Percentiles rank a stretch among this genome's conserved stretches.
These are phyloP conservation scores for Anguilla anguilla DNA, from an alignment of 2,797 vertebrate species.

Conservation along the genomic window DNA sequence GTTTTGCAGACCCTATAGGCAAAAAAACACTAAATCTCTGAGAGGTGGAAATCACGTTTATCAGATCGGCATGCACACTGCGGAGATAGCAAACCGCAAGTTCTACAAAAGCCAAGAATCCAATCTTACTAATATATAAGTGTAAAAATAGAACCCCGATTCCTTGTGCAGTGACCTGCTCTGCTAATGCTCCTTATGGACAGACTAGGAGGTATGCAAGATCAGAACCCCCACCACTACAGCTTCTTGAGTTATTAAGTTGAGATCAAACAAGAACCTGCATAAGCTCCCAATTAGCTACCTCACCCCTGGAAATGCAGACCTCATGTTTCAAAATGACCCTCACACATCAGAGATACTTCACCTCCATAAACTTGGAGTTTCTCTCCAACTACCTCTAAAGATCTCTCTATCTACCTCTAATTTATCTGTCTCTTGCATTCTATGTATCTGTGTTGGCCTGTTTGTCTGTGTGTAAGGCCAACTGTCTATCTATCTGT, in stretches of 20 bases:
- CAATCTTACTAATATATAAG: neutral
- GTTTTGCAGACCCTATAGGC: neutral
- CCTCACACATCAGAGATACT: neutral
- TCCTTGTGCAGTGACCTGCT: neutral
- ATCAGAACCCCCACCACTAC: neutral
- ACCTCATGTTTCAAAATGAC: neutral
- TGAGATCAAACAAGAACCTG: neutral
- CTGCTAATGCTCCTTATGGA: neutral
- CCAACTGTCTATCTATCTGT: neutral
- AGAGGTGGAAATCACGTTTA: neutral
- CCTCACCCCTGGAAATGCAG: neutral
- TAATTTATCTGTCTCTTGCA: neutral
- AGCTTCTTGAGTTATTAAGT: neutral
- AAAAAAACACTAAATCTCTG: neutral
- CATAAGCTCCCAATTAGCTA: neutral
- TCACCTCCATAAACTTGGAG: neutral
- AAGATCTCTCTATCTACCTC: neutral
- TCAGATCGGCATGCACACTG: neutral
- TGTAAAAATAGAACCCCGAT: neutral
- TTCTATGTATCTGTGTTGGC: neutral
- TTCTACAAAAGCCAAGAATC: neutral
- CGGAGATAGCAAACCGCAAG: neutral
- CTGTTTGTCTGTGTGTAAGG: constrained; percentile 1
- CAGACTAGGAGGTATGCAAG: neutral
- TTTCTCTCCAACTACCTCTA: neutral